Percentiles rank a stretch among this genome's conserved stretches.
These are phyloP conservation scores for Mungos mungo DNA, from an alignment of 2,113 vertebrate species.

Conservation along the genomic window DNA sequence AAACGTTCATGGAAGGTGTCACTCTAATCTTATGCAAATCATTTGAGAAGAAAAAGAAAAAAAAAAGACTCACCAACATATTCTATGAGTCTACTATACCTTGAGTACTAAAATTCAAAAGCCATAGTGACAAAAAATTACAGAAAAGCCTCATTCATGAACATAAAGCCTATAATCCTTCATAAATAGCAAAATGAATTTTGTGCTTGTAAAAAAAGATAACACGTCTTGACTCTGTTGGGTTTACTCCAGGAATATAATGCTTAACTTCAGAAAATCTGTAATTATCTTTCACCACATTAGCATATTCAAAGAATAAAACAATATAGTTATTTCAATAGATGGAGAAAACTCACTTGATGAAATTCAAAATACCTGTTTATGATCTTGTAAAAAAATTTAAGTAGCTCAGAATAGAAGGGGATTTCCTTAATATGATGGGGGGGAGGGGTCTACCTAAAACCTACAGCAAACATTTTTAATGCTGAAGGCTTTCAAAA, in stretches of 20 bases:
- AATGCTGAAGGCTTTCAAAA: slow-evolving; percentile 35
- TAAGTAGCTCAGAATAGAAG: slow-evolving; percentile 15
- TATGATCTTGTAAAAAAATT: slow-evolving; percentile 30
- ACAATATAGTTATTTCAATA: slow-evolving; percentile 46
- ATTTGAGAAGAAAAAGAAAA: background rate
- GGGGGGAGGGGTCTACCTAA: background rate
- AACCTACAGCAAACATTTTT: slow-evolving; percentile 23
- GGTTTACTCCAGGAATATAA: slow-evolving; percentile 46
- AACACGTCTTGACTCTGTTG: slow-evolving; percentile 1
- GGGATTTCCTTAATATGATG: slow-evolving; percentile 28
- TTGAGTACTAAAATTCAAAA: slow-evolving; percentile 49
- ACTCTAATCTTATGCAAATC: background rate
- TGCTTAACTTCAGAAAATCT: slow-evolving; percentile 59
- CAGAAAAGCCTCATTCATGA: slow-evolving; percentile 40
- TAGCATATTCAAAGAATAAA: slow-evolving; percentile 66
- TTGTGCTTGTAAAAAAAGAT: background rate
- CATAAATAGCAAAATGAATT: slow-evolving; percentile 55
- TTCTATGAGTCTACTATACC: background rate
- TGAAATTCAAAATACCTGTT: slow-evolving; percentile 68
- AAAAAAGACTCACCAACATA: background rate
- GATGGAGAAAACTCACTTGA: slow-evolving; percentile 17
- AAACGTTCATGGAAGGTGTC: background rate
- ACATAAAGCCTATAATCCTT: slow-evolving; percentile 44
- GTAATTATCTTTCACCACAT: slow-evolving; percentile 46
- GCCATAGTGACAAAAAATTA: background rate